phyloP scores from a whole-genome alignment of 2,888 invertebrate genomes.

The Axea sp. region DNA sequence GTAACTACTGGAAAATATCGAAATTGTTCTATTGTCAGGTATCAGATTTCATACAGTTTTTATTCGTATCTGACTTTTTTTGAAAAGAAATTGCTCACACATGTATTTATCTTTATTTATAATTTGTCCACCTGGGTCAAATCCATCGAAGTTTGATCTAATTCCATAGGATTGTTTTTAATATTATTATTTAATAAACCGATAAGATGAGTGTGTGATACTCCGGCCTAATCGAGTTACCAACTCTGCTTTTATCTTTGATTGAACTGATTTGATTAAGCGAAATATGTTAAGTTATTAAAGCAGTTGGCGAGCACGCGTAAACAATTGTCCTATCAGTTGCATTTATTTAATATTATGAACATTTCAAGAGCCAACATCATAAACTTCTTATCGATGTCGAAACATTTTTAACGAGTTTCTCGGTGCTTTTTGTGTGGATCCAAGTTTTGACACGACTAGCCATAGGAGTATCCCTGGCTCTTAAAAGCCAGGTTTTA shows the following conservation, averaged over 20 bases:
- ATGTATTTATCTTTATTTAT: no score
- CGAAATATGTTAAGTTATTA: not conserved
- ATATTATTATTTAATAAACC: constrained; percentile 8
- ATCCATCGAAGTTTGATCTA: not conserved
- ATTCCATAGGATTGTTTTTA: constrained; percentile 9
- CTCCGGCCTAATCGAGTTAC: constrained; percentile 10
- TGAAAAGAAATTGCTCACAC: no score
- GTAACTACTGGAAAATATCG: no score
- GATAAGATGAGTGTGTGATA: constrained; percentile 6
- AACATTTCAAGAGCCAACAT: not conserved
- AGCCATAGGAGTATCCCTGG: constrained; percentile 15
- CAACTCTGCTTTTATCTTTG: not conserved
- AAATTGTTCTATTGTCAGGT: no score
- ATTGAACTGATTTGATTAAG: constrained; percentile 4
- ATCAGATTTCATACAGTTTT: no score
- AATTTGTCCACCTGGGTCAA: not conserved
- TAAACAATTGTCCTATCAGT: not conserved
- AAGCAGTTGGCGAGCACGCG: not conserved
- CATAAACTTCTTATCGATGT: constrained; percentile 17
- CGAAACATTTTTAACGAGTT: constrained; percentile 19
- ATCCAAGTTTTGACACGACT: not conserved
- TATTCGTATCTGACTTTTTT: not conserved
- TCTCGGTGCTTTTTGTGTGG: not conserved
- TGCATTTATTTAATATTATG: constrained; percentile 8
- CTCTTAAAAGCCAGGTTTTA: constrained; percentile 38